phyloP scores from a whole-genome alignment of 2,797 vertebrate species.

The Catamblyrhynchus diadema region DNA sequence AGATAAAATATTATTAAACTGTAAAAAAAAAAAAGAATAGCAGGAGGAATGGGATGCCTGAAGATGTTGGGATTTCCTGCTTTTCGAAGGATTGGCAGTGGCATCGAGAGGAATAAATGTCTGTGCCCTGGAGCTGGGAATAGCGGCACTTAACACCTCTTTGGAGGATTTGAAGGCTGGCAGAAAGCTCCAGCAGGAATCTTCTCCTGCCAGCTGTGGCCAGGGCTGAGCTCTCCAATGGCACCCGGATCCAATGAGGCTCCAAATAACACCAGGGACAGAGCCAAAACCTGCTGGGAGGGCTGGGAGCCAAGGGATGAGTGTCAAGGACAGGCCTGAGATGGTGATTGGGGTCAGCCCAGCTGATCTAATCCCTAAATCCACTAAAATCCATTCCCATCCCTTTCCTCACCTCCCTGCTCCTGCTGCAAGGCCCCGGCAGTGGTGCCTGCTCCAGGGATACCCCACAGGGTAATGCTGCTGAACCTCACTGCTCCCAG shows the following conservation, averaged over 20 bases:
- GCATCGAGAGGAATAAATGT: background rate
- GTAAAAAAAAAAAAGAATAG: background rate
- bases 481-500: background rate
- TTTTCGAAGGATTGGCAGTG: background rate
- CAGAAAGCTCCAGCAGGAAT: background rate
- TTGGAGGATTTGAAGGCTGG: background rate
- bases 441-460: accelerated
- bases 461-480: accelerated
- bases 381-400: background rate
- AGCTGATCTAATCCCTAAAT: background rate
- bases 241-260: accelerated
- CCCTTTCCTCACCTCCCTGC: background rate
- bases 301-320: background rate
- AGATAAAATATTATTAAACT: background rate
- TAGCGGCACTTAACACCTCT: background rate
- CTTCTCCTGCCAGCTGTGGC: background rate
- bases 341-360: accelerated
- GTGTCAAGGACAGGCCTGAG: background rate
- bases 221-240: background rate
- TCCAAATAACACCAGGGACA: background rate
- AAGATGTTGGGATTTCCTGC: background rate
- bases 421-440: background rate
- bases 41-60: background rate
- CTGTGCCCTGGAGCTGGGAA: background rate
- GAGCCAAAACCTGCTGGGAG: background rate